Evolutionary conservation across 1,140 invertebrate genomes (phyloP).

Genomic region (Triops cancriformis): DNA sequence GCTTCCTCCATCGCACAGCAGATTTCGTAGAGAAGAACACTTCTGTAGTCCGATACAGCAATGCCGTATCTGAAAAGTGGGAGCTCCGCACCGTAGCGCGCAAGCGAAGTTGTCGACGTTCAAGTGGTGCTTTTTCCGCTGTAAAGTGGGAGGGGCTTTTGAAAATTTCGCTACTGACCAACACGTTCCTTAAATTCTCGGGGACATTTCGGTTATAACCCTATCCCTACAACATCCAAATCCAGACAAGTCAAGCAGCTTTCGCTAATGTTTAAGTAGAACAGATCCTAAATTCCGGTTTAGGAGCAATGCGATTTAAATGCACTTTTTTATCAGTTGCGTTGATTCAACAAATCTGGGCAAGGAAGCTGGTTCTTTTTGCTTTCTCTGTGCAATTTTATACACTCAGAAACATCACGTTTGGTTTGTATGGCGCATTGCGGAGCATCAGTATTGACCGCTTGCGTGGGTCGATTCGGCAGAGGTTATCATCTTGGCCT

Average conservation of each 20-base stretch:
- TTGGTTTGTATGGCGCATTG: neutral
- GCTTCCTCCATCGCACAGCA: no score
- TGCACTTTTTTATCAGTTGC: no score
- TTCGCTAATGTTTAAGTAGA: neutral
- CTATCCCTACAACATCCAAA: neutral
- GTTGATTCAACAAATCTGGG: no score
- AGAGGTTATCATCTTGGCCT: neutral
- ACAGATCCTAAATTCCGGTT: no score
- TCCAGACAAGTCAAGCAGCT: neutral
- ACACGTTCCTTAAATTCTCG: neutral
- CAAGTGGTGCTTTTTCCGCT: neutral
- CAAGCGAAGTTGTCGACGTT: neutral
- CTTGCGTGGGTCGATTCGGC: neutral
- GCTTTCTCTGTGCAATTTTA: no score
- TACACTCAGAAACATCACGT: neutral
- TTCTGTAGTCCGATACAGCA: neutral
- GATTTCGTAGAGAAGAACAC: neutral
- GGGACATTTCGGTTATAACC: no score
- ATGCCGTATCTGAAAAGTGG: neutral
- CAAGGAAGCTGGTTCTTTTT: no score
- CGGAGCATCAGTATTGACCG: conserved; percentile 1
- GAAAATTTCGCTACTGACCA: neutral
- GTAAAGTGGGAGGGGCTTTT: neutral
- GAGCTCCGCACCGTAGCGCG: neutral
- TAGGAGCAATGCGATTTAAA: no score